Evolutionary conservation across 1,140 invertebrate genomes (phyloP), one percentile per base, ranked within the genome.

Genomic region (Vanessa tameamea): DNA sequence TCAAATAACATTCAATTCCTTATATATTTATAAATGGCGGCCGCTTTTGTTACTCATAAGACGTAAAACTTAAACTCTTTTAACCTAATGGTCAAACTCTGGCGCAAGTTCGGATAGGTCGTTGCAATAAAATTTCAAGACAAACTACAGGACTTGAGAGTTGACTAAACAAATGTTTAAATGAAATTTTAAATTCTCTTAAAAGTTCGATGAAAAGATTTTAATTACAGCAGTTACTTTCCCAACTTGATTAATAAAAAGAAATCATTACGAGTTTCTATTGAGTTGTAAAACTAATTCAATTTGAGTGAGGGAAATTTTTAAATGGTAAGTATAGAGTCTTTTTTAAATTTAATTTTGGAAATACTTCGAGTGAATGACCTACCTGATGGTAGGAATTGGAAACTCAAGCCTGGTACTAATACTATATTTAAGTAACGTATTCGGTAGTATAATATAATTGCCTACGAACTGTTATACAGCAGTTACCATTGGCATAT

Each of bases 121-220:
- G 13, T 20, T 57, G 53, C 20, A 57, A 23, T n/a, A 20, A 14
- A 57, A 16, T 57, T 57, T 57, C 7, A 57, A 57, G 23, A 57
- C 53, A 57, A 57, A 57, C 53, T 57, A 57, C 53, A 57, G 26
- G 53, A 16, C 53, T 57, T 13, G 53, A 57, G 23, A 20, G 53
- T 57, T 57, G 7, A 23, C 15, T 16, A 57, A 57, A 57, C 53
- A 57, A 57, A 57, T 57, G 53, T 57, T 57, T 23, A 26, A 57
- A 57, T 57, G 20, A 12, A 57, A 53, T 53, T 53, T 53, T n/a
- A 57, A 57, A 57, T 20, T 57, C 53, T 12, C 23, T 57, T 57
- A 57, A 57, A 57, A 57, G 53, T 57, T 57, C 8, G 12, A 57
- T 20, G 20, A 57, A 57, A 57, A 57, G 53, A 57, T 57, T 57